These are phyloP conservation scores for Limenitis camilla DNA, from an alignment of 2,888 invertebrate species.

Conservation along the genomic window DNA sequence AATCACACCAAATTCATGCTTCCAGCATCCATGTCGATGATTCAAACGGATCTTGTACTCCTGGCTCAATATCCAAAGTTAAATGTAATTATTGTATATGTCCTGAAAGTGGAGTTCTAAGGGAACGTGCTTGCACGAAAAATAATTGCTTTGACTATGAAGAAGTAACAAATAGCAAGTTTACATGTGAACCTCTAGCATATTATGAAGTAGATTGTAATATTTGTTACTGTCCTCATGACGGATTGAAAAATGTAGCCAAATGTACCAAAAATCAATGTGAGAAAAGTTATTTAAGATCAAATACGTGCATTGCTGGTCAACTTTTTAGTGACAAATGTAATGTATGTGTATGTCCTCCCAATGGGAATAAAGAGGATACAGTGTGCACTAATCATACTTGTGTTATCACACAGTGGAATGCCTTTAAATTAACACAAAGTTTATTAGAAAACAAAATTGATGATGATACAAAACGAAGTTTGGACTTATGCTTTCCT, in stretches of 20 bases:
- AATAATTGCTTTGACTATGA: slow-evolving; percentile 39
- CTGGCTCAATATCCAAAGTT: slow-evolving; percentile 48
- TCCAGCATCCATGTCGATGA: slow-evolving; percentile 14
- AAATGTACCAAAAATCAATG: slow-evolving; percentile 65
- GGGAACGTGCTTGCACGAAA: slow-evolving; percentile 50
- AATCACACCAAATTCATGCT: slow-evolving; percentile 30
- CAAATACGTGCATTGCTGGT: slow-evolving; percentile 47
- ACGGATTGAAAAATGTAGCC: slow-evolving; percentile 56
- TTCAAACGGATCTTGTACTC: slow-evolving; percentile 35
- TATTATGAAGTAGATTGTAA: slow-evolving; percentile 65
- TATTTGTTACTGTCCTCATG: slow-evolving; percentile 51
- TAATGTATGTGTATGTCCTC: slow-evolving; percentile 63
- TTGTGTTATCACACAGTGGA: slow-evolving; percentile 49
- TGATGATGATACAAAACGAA: slow-evolving; percentile 33
- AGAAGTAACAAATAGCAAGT: slow-evolving; percentile 27
- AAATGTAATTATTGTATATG: slow-evolving; percentile 68
- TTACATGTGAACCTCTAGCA: slow-evolving; percentile 50
- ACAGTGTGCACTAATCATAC: slow-evolving; percentile 49
- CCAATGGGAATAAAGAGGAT: slow-evolving; percentile 48
- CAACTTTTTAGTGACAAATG: slow-evolving; percentile 57
- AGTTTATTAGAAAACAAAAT: slow-evolving; percentile 36
- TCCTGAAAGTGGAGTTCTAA: slow-evolving; percentile 41
- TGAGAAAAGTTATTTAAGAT: slow-evolving; percentile 46
- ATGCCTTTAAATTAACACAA: slow-evolving; percentile 45
- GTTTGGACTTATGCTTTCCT: slow-evolving; percentile 55